These are phyloP conservation scores for Stegodyphus dumicola DNA, from an alignment of 1,140 invertebrate genomes.

Conservation along the genomic window DNA sequence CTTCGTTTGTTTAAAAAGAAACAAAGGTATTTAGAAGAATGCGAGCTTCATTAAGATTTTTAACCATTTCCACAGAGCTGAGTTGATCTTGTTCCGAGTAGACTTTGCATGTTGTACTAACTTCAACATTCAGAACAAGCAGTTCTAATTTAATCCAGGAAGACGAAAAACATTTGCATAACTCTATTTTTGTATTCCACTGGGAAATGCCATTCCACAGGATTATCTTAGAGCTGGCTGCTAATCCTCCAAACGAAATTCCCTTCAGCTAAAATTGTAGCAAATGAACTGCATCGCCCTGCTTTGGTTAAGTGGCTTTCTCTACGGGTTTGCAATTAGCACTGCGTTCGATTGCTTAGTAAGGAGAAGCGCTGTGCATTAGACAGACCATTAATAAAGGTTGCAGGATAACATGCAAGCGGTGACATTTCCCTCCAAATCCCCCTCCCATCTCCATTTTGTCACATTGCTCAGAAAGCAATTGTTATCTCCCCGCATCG, in stretches of 20 bases:
- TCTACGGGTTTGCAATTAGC: slow-evolving; percentile 54
- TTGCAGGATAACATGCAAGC: slow-evolving; percentile 14
- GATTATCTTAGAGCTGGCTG: slow-evolving; percentile 1
- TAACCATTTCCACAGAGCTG: no score
- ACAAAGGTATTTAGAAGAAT: no score
- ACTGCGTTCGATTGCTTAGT: slow-evolving; percentile 37
- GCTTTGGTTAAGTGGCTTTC: slow-evolving; percentile 52
- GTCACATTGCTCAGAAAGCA: slow-evolving; percentile 37
- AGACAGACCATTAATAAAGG: slow-evolving; percentile 57
- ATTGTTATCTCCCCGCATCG: slow-evolving; percentile 55
- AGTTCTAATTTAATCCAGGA: no score
- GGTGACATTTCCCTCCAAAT: background rate
- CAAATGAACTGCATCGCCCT: slow-evolving; percentile 29
- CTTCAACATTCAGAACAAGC: no score
- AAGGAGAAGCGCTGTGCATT: slow-evolving; percentile 31
- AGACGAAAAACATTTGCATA: no score
- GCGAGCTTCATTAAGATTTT: no score
- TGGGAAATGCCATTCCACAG: background rate
- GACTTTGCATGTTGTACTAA: no score
- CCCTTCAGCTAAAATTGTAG: slow-evolving; percentile 33
- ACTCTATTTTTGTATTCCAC: no score
- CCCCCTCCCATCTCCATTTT: slow-evolving; percentile 15
- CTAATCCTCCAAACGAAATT: slow-evolving; percentile 28
- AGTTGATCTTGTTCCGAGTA: no score
- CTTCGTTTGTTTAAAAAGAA: no score